Percentiles rank a stretch among this genome's conserved stretches.
phyloP scores from a whole-genome alignment of 1,140 invertebrate species.

The Listronotus oregonensis region DNA sequence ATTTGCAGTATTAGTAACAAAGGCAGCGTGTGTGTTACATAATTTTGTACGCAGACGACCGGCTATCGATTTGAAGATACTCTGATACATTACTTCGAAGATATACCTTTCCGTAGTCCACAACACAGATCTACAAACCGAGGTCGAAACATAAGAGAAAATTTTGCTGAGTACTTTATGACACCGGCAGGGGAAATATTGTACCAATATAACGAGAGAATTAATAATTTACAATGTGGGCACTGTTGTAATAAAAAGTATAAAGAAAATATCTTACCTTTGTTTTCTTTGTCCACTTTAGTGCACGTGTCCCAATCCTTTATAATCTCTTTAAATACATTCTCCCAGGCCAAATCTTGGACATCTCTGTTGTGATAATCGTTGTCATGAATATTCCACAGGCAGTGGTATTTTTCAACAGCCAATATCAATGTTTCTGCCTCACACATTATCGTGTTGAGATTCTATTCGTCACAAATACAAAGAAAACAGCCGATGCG shows the following conservation, averaged over 20 bases:
- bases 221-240: not conserved
- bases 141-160: no score
- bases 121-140: no score
- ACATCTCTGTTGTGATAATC: constrained; percentile 11
- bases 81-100: no score
- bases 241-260: constrained; percentile 8
- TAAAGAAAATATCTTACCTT: constrained; percentile 6
- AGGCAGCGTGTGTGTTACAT: no score
- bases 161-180: no score
- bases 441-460: constrained; percentile 9
- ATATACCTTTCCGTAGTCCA: no score
- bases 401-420: constrained; percentile 13
- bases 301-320: not conserved
- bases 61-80: no score
- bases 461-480: no score
- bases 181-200: not conserved
- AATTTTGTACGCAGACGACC: no score
- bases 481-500: no score
- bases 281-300: constrained; percentile 8
- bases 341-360: constrained; percentile 6
- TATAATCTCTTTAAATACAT: not conserved
- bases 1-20: no score
- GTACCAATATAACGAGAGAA: constrained; percentile 11
- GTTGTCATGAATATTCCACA: constrained; percentile 5
- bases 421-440: constrained; percentile 7